A percentile compares a stretch with the other conserved stretches of the same genome.
Conservation (phyloP, 1,140 invertebrate genomes). For the Drosophila bifasciata region DNA sequence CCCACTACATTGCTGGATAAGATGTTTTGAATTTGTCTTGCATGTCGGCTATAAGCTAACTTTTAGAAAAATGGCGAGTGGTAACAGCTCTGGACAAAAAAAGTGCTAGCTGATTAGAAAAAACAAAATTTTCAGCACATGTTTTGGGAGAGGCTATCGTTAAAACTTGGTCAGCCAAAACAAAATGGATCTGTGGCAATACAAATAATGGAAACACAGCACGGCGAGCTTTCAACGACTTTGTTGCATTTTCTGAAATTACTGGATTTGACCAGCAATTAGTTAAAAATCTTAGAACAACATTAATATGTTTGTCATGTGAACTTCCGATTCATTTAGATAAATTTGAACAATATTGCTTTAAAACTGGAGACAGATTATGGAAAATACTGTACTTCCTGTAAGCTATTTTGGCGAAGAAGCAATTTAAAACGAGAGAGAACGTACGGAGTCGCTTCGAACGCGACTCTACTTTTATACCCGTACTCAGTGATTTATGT, state of each 20-base stretch:
- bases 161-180: not conserved
- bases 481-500: too few species aligned
- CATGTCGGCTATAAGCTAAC: too few species aligned
- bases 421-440: too few species aligned
- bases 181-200: not conserved
- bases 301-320: too few species aligned
- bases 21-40: not conserved
- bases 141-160: constrained; percentile 2
- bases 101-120: not conserved
- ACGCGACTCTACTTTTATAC: too few species aligned
- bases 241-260: not conserved
- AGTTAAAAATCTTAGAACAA: not conserved
- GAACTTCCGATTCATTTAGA: too few species aligned
- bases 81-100: too few species aligned
- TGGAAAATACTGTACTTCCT: not conserved
- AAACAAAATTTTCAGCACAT: constrained; percentile 1
- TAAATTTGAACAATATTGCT: too few species aligned
- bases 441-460: too few species aligned
- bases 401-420: not conserved
- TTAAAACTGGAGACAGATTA: too few species aligned
- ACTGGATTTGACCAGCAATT: not conserved
- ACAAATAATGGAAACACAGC: not conserved
- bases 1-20: constrained; percentile 2
- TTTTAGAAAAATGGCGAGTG: too few species aligned
- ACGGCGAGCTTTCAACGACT: not conserved